phyloP scores from a whole-genome alignment of 2,888 invertebrate genomes.

The Oeneis ivallda region DNA sequence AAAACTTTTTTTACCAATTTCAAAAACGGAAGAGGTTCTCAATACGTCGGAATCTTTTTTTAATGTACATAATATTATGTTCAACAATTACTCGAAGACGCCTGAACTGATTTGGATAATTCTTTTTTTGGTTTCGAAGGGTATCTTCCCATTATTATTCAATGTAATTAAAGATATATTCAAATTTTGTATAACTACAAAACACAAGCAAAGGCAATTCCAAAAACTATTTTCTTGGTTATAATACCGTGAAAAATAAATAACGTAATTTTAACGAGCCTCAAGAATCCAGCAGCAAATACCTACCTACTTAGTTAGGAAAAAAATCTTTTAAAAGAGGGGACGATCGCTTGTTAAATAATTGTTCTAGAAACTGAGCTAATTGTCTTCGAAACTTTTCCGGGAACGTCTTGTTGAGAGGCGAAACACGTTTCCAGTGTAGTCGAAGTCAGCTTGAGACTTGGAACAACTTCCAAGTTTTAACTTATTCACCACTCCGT shows the following conservation, averaged over 20 bases:
- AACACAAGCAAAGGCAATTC: background rate
- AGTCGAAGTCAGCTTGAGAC: constrained; percentile 29
- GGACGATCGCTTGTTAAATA: constrained; percentile 32
- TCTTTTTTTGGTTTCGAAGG: no score
- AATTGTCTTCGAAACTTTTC: constrained; percentile 37
- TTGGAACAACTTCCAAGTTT: constrained; percentile 34
- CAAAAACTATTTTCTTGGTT: background rate
- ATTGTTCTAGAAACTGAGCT: constrained; percentile 35
- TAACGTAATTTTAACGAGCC: background rate
- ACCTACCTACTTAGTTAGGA: background rate
- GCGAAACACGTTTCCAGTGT: constrained; percentile 37
- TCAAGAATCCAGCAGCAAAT: background rate
- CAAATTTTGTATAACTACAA: no score
- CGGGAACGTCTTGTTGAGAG: constrained; percentile 34
- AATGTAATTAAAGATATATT: no score
- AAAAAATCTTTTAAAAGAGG: constrained; percentile 14
- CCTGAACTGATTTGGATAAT: no score
- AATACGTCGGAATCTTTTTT: no score
- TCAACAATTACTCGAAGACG: no score
- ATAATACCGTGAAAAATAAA: constrained; percentile 3
- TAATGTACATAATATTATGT: no score
- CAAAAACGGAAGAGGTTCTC: no score
- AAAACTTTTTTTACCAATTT: no score
- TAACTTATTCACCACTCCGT: constrained; percentile 38
- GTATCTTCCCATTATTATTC: no score